A percentile compares a stretch with the other conserved stretches of the same genome.
Conservation (phyloP, 2,797 vertebrate species). For the Decapterus maruadsi region DNA sequence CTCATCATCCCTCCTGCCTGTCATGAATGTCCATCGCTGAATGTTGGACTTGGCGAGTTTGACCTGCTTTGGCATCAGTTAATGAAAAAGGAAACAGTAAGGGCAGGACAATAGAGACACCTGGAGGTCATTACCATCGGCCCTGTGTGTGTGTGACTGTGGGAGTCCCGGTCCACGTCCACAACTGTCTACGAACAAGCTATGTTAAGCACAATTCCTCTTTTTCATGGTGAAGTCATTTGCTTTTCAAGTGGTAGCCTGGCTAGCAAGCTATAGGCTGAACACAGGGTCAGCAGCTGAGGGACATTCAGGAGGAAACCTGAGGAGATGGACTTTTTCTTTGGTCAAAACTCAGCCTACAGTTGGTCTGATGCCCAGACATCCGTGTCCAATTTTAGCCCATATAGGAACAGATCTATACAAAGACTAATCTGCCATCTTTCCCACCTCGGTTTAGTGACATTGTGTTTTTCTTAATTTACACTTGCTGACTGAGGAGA, state of each 20-base stretch:
- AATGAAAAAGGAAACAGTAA: slow-evolving; percentile 4
- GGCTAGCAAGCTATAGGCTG: background rate
- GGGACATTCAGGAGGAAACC: slow-evolving; percentile 29
- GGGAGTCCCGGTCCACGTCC: no score
- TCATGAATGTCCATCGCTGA: slow-evolving; percentile 12
- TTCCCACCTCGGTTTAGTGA: background rate
- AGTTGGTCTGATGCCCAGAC: background rate
- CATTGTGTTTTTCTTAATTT: background rate
- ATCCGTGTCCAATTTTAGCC: slow-evolving; percentile 16
- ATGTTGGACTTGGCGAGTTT: slow-evolving; percentile 1
- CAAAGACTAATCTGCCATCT: slow-evolving; percentile 8
- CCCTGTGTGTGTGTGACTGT: background rate
- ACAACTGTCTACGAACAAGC: no score
- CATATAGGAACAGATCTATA: background rate
- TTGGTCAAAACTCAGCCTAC: background rate
- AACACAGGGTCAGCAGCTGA: slow-evolving; percentile 17
- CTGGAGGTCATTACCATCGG: background rate
- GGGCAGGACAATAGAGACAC: slow-evolving; percentile 6
- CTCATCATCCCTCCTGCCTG: background rate
- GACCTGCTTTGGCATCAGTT: slow-evolving; percentile 15
- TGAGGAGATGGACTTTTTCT: slow-evolving; percentile 20
- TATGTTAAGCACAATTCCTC: background rate
- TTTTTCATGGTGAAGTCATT: slow-evolving; percentile 1
- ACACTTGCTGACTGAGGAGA: background rate
- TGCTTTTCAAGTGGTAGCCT: background rate